Evolutionary conservation across 2,888 invertebrate species (phyloP).

Genomic region (Melanophora roralis): DNA sequence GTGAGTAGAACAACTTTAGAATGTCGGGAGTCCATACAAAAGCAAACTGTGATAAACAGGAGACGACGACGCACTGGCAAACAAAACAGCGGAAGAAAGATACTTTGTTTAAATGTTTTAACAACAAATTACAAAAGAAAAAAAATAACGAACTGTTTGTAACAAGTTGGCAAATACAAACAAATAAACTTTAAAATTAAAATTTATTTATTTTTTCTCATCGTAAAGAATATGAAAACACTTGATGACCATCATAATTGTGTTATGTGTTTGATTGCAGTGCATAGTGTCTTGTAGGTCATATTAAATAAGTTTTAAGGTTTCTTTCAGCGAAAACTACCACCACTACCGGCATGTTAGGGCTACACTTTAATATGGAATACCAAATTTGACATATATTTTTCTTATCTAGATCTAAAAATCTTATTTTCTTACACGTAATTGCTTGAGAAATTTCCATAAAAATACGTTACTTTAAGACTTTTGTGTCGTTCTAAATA

Average conservation of each 20-base stretch:
- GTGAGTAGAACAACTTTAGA: constrained; percentile 44
- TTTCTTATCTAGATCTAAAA: constrained; percentile 57
- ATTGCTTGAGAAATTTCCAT: constrained; percentile 58
- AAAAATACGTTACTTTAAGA: constrained; percentile 60
- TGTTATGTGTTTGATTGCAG: constrained; percentile 10
- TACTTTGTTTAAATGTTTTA: no score
- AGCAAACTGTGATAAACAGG: not conserved
- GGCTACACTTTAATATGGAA: not conserved
- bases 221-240: not conserved
- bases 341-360: constrained; percentile 41
- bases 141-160: no score
- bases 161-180: no score
- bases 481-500: not conserved
- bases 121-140: no score
- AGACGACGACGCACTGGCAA: not conserved
- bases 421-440: constrained; percentile 51
- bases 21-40: constrained; percentile 32
- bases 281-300: no score
- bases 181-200: no score
- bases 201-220: no score
- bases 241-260: constrained; percentile 57
- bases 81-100: not conserved
- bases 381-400: not conserved
- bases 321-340: constrained; percentile 37
- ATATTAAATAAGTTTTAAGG: constrained; percentile 41